Conservation (phyloP, 2,113 vertebrate genomes). For the Cebus imitator region DNA sequence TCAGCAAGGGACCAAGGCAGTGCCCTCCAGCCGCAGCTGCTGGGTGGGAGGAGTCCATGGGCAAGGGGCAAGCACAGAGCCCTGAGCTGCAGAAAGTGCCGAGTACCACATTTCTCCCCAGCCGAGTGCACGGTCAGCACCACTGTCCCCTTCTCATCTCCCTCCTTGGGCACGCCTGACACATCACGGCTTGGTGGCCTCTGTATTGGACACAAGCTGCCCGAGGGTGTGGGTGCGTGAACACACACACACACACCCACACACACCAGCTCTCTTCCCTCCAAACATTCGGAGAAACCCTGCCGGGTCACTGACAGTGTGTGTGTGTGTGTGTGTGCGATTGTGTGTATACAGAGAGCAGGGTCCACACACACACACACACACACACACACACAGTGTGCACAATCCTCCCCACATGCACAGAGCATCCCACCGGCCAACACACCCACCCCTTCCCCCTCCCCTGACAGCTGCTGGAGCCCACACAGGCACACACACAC, state of each 20-base stretch:
- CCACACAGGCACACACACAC: background rate
- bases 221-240: background rate
- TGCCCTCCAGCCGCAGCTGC: background rate
- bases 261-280: background rate
- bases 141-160: background rate
- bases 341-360: background rate
- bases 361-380: background rate
- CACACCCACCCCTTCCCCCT: conserved; percentile 36
- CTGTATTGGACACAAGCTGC: background rate
- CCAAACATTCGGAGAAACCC: background rate
- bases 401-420: conserved; percentile 44
- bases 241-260: background rate
- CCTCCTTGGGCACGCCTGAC: conserved; percentile 8
- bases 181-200: background rate
- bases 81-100: conserved; percentile 13
- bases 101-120: fast-evolving
- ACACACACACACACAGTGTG: background rate
- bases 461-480: background rate
- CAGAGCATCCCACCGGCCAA: conserved; percentile 12
- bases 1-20: background rate
- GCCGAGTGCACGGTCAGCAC: background rate
- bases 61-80: background rate
- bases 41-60: background rate
- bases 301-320: background rate
- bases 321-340: background rate